Percentiles rank a stretch among this genome's conserved stretches.
phyloP scores from a whole-genome alignment of 2,113 vertebrate species.

The Sapajus apella region DNA sequence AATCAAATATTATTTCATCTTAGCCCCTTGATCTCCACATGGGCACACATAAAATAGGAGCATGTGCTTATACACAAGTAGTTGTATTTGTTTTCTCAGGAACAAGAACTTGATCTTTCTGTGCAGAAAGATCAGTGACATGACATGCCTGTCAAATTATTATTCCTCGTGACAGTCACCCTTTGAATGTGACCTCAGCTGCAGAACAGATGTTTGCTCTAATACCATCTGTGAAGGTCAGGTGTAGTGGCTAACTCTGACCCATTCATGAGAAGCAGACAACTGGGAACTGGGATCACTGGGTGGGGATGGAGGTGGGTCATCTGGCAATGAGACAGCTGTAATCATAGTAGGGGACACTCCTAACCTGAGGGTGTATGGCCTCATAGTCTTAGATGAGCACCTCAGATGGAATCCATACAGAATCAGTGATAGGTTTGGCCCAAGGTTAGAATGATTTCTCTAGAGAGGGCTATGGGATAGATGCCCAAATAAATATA shows the following conservation, averaged over 20 bases:
- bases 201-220: not conserved
- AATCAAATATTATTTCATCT: not conserved
- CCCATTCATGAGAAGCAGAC: not conserved
- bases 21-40: not conserved
- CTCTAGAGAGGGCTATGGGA: not conserved
- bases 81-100: not conserved
- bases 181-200: slow-evolving; percentile 30
- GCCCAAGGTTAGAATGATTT: not conserved
- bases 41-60: not conserved
- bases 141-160: not conserved
- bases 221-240: not conserved
- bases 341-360: not conserved
- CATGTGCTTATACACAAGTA: not conserved
- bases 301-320: not conserved
- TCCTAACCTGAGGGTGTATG: not conserved
- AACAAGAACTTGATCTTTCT: slow-evolving; percentile 29
- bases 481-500: not conserved
- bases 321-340: not conserved
- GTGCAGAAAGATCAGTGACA: not conserved
- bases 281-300: not conserved
- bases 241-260: not conserved
- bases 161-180: not conserved
- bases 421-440: not conserved
- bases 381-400: not conserved
- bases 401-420: not conserved